Percentiles rank a stretch among this genome's conserved stretches.
These are phyloP conservation scores for Sternotherus odoratus DNA, from an alignment of 2,797 vertebrate species.

Conservation along the genomic window DNA sequence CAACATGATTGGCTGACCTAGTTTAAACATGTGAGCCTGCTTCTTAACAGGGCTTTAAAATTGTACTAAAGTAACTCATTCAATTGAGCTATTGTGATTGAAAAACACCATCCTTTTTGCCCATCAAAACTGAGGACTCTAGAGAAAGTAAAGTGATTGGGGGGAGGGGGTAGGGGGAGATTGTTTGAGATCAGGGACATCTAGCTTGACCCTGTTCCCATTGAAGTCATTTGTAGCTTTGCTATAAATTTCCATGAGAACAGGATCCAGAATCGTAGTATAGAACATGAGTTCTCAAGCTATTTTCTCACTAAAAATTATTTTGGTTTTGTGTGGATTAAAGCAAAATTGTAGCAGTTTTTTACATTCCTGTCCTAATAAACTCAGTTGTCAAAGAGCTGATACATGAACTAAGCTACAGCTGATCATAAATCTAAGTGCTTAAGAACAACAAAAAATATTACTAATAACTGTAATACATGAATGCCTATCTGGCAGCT, in stretches of 20 bases:
- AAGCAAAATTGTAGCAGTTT: slow-evolving; percentile 9
- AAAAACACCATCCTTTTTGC: not conserved
- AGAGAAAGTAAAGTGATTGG: not conserved
- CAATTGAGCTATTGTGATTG: not conserved
- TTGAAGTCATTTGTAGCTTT: slow-evolving; percentile 9
- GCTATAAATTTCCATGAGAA: not conserved
- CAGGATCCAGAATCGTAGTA: not conserved
- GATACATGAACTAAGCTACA: not conserved
- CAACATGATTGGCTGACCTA: not conserved
- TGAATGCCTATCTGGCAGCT: slow-evolving; percentile 30
- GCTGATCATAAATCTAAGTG: slow-evolving; percentile 27
- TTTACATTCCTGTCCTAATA: not conserved
- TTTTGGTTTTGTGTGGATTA: slow-evolving; percentile 61
- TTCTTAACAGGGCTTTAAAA: not conserved
- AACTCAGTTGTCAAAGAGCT: not conserved
- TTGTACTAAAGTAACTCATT: not conserved
- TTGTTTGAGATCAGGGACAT: not conserved
- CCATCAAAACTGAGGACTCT: not conserved
- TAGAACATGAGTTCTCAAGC: slow-evolving; percentile 45
- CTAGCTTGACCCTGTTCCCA: slow-evolving; percentile 20
- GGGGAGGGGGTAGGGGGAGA: not conserved
- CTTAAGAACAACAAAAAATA: slow-evolving; percentile 43
- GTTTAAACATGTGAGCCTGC: not conserved
- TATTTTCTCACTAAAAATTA: slow-evolving; percentile 75
- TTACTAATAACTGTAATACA: not conserved